phyloP scores from a whole-genome alignment of 92 coral and sea anemone genomes.

The Siderastrea radians region DNA sequence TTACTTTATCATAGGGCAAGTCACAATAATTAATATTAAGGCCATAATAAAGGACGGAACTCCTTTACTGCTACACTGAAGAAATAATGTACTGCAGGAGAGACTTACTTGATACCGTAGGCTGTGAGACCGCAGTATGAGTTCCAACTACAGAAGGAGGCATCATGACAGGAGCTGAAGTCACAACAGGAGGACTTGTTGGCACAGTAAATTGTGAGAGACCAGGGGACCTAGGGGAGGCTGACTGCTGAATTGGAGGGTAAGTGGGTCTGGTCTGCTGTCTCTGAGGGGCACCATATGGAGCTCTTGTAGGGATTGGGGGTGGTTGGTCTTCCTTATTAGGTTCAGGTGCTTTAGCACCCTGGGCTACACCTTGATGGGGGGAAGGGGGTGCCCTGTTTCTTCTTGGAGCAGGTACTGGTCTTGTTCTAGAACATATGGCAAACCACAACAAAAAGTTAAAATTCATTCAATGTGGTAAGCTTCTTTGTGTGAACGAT shows the following conservation, averaged over 20 bases:
- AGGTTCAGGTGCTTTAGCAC: slow-evolving; percentile 12
- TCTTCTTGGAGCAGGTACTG: slow-evolving; percentile 57
- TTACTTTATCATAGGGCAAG: too few relatives aligned
- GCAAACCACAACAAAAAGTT: not conserved
- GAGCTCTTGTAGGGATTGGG: not conserved
- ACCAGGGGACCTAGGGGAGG: not conserved
- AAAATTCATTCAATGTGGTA: not conserved
- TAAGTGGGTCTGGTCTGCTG: slow-evolving; percentile 1
- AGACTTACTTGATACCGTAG: slow-evolving; percentile 12
- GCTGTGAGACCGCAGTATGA: not conserved
- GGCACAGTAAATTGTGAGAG: not conserved
- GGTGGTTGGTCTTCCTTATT: not conserved
- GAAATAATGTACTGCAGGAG: not conserved
- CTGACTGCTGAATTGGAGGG: slow-evolving; percentile 9
- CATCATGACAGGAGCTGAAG: not conserved
- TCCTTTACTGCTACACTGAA: too few relatives aligned
- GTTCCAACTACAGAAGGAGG: slow-evolving; percentile 5
- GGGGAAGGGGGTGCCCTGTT: slow-evolving; percentile 24
- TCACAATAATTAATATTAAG: too few relatives aligned
- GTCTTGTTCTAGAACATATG: slow-evolving; percentile 23
- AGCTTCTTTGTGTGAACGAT: not conserved
- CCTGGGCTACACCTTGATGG: not conserved
- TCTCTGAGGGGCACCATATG: not conserved
- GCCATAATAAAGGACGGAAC: too few relatives aligned
- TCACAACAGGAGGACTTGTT: not conserved